Evolutionary conservation across 2,888 invertebrate genomes (phyloP).

Genomic region (Arge pagana): DNA sequence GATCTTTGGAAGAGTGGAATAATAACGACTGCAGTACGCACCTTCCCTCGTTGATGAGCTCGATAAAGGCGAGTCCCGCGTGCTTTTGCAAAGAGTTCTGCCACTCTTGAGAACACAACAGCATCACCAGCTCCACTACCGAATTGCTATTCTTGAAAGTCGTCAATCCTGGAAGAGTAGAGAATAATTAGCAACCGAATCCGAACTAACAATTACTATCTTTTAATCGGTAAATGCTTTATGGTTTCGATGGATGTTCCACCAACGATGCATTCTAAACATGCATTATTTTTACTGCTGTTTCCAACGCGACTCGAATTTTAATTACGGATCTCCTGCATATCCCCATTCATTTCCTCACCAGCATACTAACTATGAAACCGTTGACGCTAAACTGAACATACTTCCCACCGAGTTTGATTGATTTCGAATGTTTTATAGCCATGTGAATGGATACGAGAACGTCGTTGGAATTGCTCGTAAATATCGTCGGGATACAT

Average conservation of each 20-base stretch:
- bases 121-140: slow-evolving; percentile 98
- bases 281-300: slow-evolving; percentile 37
- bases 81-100: slow-evolving; percentile 99
- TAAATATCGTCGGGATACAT: too few species aligned
- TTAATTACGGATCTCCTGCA: slow-evolving; percentile 29
- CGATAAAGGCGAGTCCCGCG: slow-evolving; percentile 98
- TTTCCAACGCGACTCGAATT: slow-evolving; percentile 39
- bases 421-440: too few species aligned
- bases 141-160: slow-evolving; percentile 97
- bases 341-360: slow-evolving; percentile 12
- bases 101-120: slow-evolving; percentile 99
- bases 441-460: too few species aligned
- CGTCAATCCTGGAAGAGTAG: slow-evolving; percentile 82
- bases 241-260: slow-evolving; percentile 4
- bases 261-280: slow-evolving; percentile 38
- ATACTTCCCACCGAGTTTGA: too few species aligned
- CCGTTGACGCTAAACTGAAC: slow-evolving; percentile 9
- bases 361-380: slow-evolving; percentile 39
- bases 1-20: neutral
- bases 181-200: too few species aligned
- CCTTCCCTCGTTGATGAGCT: slow-evolving; percentile 97
- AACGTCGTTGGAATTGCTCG: too few species aligned
- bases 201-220: too few species aligned
- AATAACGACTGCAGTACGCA: slow-evolving; percentile 51
- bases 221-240: slow-evolving; percentile 3